These are phyloP conservation scores for Smittia sp. DNA, from an alignment of 2,888 invertebrate species.

Conservation along the genomic window DNA sequence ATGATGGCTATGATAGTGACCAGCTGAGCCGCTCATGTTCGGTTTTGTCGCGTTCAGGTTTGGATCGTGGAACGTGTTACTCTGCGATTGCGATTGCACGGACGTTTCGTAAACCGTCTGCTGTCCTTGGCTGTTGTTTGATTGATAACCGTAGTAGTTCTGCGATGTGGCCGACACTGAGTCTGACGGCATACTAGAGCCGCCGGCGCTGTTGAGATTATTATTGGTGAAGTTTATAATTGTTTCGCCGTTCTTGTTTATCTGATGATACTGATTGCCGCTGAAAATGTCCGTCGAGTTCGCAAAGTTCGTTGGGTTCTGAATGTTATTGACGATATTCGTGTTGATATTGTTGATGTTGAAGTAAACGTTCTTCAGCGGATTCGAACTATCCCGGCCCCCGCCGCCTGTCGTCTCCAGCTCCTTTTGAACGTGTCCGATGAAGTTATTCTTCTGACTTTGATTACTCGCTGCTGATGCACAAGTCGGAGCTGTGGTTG, in stretches of 20 bases:
- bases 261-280: conserved; percentile 39
- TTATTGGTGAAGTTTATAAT: conserved; percentile 39
- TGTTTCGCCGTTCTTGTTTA: conserved; percentile 39
- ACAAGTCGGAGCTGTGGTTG: background rate
- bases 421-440: conserved; percentile 22
- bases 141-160: conserved; percentile 34
- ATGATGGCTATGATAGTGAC: conserved; percentile 4
- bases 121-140: conserved; percentile 25
- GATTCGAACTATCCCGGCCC: background rate
- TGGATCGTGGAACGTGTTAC: background rate
- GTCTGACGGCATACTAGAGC: conserved; percentile 28
- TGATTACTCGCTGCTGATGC: conserved; percentile 5
- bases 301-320: conserved; percentile 31
- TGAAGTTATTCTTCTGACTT: conserved; percentile 32
- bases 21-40: background rate
- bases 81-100: conserved; percentile 10
- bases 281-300: conserved; percentile 22
- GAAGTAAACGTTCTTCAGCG: conserved; percentile 14
- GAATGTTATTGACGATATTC: conserved; percentile 37
- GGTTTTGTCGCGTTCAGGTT: background rate
- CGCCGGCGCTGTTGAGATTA: conserved; percentile 6
- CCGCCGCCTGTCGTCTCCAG: background rate
- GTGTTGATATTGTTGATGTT: conserved; percentile 39
- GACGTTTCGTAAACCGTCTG: conserved; percentile 31
- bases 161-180: conserved; percentile 29